A percentile compares a stretch with the other conserved stretches of the same genome.
phyloP scores from a whole-genome alignment of 1,140 invertebrate genomes.

The Cephus cinctus region DNA sequence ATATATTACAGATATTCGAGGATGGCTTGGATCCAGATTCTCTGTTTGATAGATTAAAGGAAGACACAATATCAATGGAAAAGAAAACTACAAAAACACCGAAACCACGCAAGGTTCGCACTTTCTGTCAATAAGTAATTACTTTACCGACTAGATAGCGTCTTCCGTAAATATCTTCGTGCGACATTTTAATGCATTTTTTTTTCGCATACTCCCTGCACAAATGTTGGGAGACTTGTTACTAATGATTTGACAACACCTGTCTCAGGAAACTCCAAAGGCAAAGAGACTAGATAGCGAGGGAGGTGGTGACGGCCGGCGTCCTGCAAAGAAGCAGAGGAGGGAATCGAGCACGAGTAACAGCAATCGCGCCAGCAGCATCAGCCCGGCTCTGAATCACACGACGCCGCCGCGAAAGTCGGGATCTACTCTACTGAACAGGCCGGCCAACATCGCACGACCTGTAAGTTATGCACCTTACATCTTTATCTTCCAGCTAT shows the following conservation, averaged over 20 bases:
- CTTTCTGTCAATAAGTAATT: too few relatives aligned
- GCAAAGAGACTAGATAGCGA: conserved; percentile 42
- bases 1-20: conserved; percentile 45
- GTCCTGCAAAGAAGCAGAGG: conserved; percentile 47
- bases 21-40: conserved; percentile 62
- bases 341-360: conserved; percentile 49
- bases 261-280: conserved; percentile 51
- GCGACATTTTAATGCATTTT: too few relatives aligned
- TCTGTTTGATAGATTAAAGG: conserved; percentile 72
- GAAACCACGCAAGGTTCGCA: conserved; percentile 51
- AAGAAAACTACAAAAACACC: conserved; percentile 57
- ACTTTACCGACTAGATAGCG: too few relatives aligned
- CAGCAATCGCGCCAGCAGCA: conserved; percentile 39
- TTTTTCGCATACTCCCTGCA: too few relatives aligned
- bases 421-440: conserved; percentile 61
- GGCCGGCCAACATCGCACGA: conserved; percentile 66
- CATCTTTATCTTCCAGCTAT: too few relatives aligned
- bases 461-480: conserved; percentile 60
- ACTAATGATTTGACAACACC: conserved; percentile 5
- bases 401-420: conserved; percentile 61
- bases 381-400: conserved; percentile 56
- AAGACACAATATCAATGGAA: conserved; percentile 50
- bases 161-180: too few relatives aligned
- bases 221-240: too few relatives aligned
- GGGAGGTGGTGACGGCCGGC: conserved; percentile 30